A percentile compares a stretch with the other conserved stretches of the same genome.
Conservation (phyloP, 2,797 vertebrate genomes). For the Muscicapa comitata region DNA sequence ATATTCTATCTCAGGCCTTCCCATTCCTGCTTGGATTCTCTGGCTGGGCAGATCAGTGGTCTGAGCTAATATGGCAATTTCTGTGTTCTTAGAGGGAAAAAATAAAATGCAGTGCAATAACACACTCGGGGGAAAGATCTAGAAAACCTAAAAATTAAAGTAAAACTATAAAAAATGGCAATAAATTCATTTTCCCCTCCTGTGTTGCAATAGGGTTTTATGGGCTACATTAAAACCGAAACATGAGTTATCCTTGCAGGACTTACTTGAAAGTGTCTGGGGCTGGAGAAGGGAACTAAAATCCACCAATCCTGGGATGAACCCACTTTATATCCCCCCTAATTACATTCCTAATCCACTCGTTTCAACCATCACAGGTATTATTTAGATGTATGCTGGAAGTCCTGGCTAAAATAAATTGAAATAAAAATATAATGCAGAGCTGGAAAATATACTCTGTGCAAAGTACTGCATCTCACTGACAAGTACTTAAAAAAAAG, state of each 20-base stretch:
- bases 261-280: background rate
- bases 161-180: conserved; percentile 8
- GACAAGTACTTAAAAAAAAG: conserved; percentile 62
- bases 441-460: conserved; percentile 63
- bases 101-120: background rate
- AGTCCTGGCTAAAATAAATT: conserved; percentile 68
- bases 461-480: conserved; percentile 48
- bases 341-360: conserved; percentile 47
- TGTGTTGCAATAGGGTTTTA: conserved; percentile 39
- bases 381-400: conserved; percentile 66
- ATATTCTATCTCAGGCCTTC: background rate
- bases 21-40: background rate
- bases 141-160: conserved; percentile 41
- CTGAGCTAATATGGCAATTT: background rate
- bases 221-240: conserved; percentile 29
- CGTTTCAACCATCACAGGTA: conserved; percentile 19
- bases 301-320: conserved; percentile 8
- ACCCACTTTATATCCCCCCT: conserved; percentile 40
- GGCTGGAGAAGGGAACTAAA: conserved; percentile 23
- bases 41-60: background rate
- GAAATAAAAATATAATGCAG: conserved; percentile 71
- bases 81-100: background rate
- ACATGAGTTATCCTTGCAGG: conserved; percentile 44
- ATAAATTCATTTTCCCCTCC: conserved; percentile 42
- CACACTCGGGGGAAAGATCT: background rate